Evolutionary conservation across 2,797 vertebrate species (phyloP).

Genomic region (Mus minutoides): DNA sequence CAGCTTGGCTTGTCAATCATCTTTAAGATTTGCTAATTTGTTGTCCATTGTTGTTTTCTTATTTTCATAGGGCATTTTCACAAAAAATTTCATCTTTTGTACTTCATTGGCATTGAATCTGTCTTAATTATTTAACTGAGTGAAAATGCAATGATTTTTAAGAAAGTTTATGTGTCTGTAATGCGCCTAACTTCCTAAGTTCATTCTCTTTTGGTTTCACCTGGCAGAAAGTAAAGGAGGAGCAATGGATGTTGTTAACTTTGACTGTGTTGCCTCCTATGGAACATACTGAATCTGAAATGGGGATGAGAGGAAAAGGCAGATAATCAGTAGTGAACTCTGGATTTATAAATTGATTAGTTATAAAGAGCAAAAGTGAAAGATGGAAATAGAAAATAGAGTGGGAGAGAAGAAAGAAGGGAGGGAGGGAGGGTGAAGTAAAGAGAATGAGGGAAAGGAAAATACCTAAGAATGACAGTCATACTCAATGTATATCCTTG

Average conservation of each 20-base stretch:
- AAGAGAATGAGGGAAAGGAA: neutral
- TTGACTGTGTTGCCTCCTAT: neutral
- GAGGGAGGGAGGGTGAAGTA: neutral
- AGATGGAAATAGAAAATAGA: neutral
- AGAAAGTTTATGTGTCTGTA: neutral
- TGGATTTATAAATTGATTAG: neutral
- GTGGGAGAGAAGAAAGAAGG: neutral
- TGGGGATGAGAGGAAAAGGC: neutral
- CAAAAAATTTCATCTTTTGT: neutral
- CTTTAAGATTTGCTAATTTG: neutral
- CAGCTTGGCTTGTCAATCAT: neutral
- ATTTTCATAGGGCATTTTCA: neutral
- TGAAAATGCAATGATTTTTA: neutral
- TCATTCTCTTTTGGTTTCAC: neutral
- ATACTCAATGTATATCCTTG: neutral
- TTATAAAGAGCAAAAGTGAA: neutral
- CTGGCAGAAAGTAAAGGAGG: neutral
- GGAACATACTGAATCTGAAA: neutral
- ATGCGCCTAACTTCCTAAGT: neutral
- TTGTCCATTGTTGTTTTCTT: neutral
- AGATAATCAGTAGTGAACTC: neutral
- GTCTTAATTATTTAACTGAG: neutral
- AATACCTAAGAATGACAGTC: neutral
- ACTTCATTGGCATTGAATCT: neutral
- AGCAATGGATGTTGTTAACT: neutral